Conservation (phyloP, 2,113 vertebrate species). For the Puma concolor region DNA sequence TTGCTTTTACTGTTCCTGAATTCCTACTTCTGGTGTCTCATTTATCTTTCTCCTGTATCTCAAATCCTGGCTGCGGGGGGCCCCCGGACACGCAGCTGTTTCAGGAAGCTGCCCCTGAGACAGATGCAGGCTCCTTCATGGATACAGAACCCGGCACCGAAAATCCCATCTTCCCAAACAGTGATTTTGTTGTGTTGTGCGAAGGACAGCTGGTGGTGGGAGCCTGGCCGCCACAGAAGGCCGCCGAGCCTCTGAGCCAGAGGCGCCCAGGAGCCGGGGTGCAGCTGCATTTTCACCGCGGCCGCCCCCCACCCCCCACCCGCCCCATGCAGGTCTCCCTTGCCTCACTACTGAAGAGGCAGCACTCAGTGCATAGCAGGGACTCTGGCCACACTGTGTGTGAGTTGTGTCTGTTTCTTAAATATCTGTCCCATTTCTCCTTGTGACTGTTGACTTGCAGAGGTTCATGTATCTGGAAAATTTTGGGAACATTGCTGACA, state of each 20-base stretch:
- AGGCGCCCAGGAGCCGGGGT: not conserved
- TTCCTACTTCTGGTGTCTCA: not conserved
- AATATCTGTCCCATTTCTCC: not conserved
- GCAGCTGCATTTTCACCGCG: not conserved
- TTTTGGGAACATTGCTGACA: not conserved
- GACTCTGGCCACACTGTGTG: not conserved
- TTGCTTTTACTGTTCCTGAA: not conserved
- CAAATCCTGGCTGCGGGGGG: not conserved
- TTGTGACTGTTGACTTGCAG: not conserved
- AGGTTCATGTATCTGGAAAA: not conserved
- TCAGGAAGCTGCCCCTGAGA: conserved; percentile 41
- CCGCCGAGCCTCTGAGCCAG: not conserved
- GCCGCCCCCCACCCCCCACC: fast-evolving
- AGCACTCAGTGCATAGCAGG: not conserved
- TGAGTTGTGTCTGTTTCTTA: not conserved
- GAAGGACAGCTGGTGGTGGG: not conserved
- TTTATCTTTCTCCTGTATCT: not conserved
- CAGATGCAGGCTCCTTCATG: not conserved
- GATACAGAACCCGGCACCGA: not conserved
- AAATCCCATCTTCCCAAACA: conserved; percentile 29
- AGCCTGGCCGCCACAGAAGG: not conserved
- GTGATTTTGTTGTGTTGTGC: not conserved
- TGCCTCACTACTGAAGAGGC: not conserved
- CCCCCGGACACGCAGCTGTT: not conserved
- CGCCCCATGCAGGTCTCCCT: not conserved